A percentile compares a stretch with the other conserved stretches of the same genome.
Conservation (phyloP, 1,140 invertebrate genomes). For the Chelonus insularis region DNA sequence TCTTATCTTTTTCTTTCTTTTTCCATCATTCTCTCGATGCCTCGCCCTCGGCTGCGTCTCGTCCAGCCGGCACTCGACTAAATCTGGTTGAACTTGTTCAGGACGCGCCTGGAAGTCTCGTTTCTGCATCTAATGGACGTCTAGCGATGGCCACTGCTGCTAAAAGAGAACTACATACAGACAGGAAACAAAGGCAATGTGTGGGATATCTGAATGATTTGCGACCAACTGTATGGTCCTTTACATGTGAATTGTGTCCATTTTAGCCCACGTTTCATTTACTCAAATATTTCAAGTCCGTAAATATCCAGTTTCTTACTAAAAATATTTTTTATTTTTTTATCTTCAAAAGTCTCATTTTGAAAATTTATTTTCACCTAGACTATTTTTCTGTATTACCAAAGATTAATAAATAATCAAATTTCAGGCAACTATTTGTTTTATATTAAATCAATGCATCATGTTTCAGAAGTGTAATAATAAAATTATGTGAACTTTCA, state of each 20-base stretch:
- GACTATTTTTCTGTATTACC: no score
- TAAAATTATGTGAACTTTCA: no score
- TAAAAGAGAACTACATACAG: slow-evolving; percentile 37
- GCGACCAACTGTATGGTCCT: slow-evolving; percentile 47
- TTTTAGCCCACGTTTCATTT: neutral
- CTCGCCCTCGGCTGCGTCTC: slow-evolving; percentile 24
- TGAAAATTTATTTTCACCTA: no score
- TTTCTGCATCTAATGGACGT: slow-evolving; percentile 59
- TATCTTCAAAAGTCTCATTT: no score
- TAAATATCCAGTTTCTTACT: no score
- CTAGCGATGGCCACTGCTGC: slow-evolving; percentile 53
- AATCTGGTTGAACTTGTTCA: slow-evolving; percentile 51
- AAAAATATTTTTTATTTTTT: neutral
- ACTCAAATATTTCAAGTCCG: no score
- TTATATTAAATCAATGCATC: no score
- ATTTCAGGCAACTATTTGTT: no score
- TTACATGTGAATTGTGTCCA: neutral
- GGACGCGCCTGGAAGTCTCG: slow-evolving; percentile 52
- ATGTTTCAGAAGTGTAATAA: no score
- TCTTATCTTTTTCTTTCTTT: slow-evolving; percentile 23
- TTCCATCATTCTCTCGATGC: slow-evolving; percentile 26
- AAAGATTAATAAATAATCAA: no score
- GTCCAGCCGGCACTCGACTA: slow-evolving; percentile 32
- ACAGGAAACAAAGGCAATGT: slow-evolving; percentile 51
- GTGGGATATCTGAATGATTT: slow-evolving; percentile 51